Conservation (phyloP, 2,888 invertebrate genomes). For the Metacarcinus magister region DNA sequence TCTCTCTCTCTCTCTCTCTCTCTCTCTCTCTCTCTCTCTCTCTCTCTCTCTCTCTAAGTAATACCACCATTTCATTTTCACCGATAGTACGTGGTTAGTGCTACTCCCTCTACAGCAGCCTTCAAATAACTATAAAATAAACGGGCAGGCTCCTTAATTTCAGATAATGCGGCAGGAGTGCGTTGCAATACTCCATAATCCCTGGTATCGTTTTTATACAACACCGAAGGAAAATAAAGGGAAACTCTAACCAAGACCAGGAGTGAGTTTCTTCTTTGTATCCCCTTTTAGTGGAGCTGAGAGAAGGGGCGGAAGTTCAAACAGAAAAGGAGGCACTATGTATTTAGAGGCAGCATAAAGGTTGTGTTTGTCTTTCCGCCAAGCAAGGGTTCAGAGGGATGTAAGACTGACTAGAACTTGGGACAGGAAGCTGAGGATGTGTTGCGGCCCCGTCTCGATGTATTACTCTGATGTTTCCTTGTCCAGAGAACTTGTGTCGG, state of each 20-base stretch:
- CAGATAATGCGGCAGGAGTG: not conserved
- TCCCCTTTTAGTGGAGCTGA: not conserved
- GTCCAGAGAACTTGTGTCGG: not conserved
- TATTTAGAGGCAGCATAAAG: not conserved
- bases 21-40: not conserved
- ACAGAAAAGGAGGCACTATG: not conserved
- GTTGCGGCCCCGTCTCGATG: not conserved
- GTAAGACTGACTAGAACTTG: not conserved
- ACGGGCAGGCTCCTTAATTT: not conserved
- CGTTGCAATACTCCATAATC: not conserved
- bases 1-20: not conserved
- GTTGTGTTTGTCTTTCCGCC: constrained; percentile 13
- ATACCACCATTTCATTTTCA: not conserved
- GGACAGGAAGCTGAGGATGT: not conserved
- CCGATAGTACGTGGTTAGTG: not conserved
- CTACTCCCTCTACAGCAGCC: not conserved
- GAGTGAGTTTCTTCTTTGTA: not conserved
- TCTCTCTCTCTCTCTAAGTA: not conserved
- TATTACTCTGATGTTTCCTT: constrained; percentile 9
- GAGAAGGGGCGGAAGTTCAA: not conserved
- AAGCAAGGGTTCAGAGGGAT: not conserved
- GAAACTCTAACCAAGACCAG: not conserved
- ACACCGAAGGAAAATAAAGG: not conserved
- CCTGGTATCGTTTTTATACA: not conserved
- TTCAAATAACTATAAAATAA: constrained; percentile 22